These are phyloP conservation scores for Benthosema pterotum DNA, from an alignment of 2,797 vertebrate species.

Conservation along the genomic window DNA sequence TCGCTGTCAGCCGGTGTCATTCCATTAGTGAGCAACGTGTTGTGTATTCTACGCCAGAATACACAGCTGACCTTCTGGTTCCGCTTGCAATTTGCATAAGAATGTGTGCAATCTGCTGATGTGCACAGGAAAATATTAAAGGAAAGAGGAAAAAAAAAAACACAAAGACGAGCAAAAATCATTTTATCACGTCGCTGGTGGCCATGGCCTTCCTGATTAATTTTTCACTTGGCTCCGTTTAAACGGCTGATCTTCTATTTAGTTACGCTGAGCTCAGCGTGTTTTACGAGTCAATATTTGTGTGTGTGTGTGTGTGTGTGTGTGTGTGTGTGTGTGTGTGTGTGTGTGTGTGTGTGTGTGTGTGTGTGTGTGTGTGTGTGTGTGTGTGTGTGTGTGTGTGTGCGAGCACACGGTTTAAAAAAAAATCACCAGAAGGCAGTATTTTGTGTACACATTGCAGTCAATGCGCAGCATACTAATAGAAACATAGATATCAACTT, in stretches of 20 bases:
- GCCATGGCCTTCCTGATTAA: slow-evolving; percentile 62
- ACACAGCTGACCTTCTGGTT: slow-evolving; percentile 53
- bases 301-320: slow-evolving; percentile 23
- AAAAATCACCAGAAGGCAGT: slow-evolving; percentile 31
- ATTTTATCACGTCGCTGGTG: slow-evolving; percentile 53
- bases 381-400: too few relatives aligned
- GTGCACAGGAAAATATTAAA: slow-evolving; percentile 58
- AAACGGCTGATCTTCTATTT: slow-evolving; percentile 69
- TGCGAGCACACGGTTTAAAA: too few relatives aligned
- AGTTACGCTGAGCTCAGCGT: slow-evolving; percentile 70
- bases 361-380: too few relatives aligned
- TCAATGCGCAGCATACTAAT: slow-evolving; percentile 15
- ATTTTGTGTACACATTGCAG: slow-evolving; percentile 47
- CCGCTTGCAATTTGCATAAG: slow-evolving; percentile 65
- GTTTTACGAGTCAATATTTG: slow-evolving; percentile 71
- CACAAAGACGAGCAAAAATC: slow-evolving; percentile 69
- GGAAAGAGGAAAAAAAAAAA: too few relatives aligned
- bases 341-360: slow-evolving; percentile 7
- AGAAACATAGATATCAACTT: slow-evolving; percentile 1
- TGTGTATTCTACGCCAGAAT: slow-evolving; percentile 46
- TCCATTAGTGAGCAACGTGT: slow-evolving; percentile 41
- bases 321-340: slow-evolving; percentile 5
- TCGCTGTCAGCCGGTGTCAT: slow-evolving; percentile 8
- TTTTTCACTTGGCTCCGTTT: slow-evolving; percentile 67
- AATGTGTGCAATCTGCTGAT: slow-evolving; percentile 63